Base-by-base conservation (phyloP, 2,113 vertebrate species). In the Nyctereutes procyonoides region DNA sequence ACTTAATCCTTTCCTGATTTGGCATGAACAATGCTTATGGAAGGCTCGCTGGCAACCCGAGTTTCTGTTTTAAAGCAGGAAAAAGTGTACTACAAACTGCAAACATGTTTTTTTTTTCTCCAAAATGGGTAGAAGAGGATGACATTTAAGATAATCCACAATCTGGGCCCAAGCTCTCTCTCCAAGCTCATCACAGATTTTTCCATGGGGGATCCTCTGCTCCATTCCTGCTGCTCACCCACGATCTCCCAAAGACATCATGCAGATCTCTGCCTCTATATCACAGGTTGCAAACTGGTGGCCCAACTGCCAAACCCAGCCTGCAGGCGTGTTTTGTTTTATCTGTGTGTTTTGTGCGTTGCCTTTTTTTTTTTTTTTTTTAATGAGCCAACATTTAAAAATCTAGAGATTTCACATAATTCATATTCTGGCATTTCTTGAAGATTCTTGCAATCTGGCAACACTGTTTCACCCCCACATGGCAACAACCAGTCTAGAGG, bases 111-210 rank as follows among this genome's bases (percentile, higher is more conserved):
- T 95, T 74, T 51, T 28, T 2, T 1, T 43, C 94, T 97, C 96
- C 97, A 96, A 96, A 96, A 97, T 92, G 96, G 94, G 90, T 87
- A 92, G 95, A 95, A 93, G 92, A 81, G 24, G 92, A 80, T 95
- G 95, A 95, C 90, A 97, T 97, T 97, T 94, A 95, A 94, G 63
- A 96, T 81, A 90, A 97, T 74, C 79, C 69, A 93, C 95, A 96
- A 95, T 96, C 96, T 98, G 93, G 96, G 93, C 87, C 74, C 80
- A 77, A 73, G 48, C 95, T 94, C 69, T 67, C 74, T 73, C 88
- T 97, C 94, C 93, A 95, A 91, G 63, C 51, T 88, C 87, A 67
- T 43, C 69, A 48, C 76, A 91, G 96, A 74, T 92, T 96, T 96
- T 89, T 90, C 83, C 35, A 10, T 0, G 5, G n/a, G 58, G 80